These are phyloP conservation scores for Trididemnum miniatum DNA, from an alignment of 23 tunicate species.

Conservation along the genomic window DNA sequence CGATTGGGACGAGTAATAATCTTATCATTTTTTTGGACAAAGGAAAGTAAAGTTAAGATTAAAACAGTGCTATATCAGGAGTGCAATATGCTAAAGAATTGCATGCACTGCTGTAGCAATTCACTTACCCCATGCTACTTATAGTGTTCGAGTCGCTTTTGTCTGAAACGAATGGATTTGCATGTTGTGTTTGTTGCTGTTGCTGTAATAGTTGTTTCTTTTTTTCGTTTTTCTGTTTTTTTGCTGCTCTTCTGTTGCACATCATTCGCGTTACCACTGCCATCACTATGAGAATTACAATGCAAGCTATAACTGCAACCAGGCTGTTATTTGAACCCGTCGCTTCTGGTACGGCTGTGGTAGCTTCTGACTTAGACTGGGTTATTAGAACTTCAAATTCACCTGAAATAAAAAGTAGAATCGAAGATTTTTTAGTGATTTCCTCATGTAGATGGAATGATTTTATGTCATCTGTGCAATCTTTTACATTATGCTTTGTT, in stretches of 20 bases:
- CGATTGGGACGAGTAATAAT: too few relatives aligned
- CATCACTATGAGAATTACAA: conserved; percentile 1
- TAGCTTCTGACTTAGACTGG: not conserved
- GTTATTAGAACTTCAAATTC: conserved; percentile 27
- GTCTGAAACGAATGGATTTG: not conserved
- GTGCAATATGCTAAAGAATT: too few relatives aligned
- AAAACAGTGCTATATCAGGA: too few relatives aligned
- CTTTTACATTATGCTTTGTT: too few relatives aligned
- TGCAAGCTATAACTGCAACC: not conserved
- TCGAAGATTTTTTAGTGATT: too few relatives aligned
- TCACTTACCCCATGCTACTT: not conserved
- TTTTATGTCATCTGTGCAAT: too few relatives aligned
- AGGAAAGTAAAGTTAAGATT: too few relatives aligned
- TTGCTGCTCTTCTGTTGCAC: conserved; percentile 21
- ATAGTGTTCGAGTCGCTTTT: not conserved
- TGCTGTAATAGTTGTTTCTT: not conserved
- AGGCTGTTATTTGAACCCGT: not conserved
- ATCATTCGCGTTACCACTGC: not conserved
- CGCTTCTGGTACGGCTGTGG: not conserved
- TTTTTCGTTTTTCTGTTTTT: conserved; percentile 21
- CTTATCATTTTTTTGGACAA: too few relatives aligned
- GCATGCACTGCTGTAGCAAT: not conserved
- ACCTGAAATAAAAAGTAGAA: not conserved
- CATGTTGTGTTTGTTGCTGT: not conserved
- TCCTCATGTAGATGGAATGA: too few relatives aligned